phyloP scores from a whole-genome alignment of 2,113 vertebrate genomes.

The Camarhynchus parvulus region DNA sequence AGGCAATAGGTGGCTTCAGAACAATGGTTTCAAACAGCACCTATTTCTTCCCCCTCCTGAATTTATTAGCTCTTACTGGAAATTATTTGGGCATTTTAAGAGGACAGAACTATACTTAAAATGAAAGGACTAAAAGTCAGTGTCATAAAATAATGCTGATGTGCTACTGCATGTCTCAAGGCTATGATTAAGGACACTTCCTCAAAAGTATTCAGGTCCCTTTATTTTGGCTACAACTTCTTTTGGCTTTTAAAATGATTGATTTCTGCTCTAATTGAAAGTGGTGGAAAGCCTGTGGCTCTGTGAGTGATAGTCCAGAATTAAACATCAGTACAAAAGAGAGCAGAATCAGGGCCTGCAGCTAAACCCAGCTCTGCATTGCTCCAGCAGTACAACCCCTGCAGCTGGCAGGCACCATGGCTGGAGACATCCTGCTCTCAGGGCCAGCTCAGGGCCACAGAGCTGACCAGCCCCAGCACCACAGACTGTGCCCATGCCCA shows the following conservation, averaged over 20 bases:
- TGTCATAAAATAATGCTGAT: not conserved
- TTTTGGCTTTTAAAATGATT: not conserved
- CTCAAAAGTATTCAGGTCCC: not conserved
- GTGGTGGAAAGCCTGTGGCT: not conserved
- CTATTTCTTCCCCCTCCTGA: not conserved
- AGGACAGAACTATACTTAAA: not conserved
- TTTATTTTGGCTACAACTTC: not conserved
- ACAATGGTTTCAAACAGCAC: not conserved
- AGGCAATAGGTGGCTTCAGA: not conserved
- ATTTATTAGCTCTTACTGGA: slow-evolving; percentile 8
- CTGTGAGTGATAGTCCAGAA: not conserved
- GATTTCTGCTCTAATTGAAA: not conserved
- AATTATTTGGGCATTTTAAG: slow-evolving; percentile 8
- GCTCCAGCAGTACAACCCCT: not conserved
- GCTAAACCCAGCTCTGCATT: not conserved
- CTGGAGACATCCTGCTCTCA: not conserved
- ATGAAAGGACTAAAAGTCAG: not conserved
- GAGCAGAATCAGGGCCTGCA: not conserved
- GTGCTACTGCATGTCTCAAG: not conserved
- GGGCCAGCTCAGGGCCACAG: not conserved
- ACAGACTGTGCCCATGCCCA: accelerated
- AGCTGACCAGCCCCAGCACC: accelerated
- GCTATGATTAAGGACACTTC: not conserved
- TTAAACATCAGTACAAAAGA: not conserved
- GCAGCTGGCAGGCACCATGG: not conserved